Evolutionary conservation across 2,113 vertebrate species (phyloP).

Genomic region (Pelecanoides urinatrix): DNA sequence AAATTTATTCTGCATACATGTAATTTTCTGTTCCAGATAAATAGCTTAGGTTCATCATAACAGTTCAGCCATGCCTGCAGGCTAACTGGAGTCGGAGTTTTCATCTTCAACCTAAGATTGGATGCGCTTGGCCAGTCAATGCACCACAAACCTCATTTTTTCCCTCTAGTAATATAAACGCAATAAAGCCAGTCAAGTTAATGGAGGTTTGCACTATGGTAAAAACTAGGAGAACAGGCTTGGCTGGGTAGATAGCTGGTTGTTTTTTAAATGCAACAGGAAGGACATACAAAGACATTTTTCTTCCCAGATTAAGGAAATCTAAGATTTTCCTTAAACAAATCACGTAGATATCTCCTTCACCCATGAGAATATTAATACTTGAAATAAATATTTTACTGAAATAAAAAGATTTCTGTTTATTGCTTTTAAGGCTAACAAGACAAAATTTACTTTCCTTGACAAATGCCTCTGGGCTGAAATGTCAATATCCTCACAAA

Average conservation of each 20-base stretch:
- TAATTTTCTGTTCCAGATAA: slow-evolving; percentile 7
- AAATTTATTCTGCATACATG: not conserved
- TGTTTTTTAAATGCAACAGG: not conserved
- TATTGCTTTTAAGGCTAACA: not conserved
- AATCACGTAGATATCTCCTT: not conserved
- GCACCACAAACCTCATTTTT: not conserved
- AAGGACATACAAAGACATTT: not conserved
- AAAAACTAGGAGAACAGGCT: not conserved
- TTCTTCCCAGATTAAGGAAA: not conserved
- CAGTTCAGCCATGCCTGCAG: not conserved
- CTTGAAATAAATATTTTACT: not conserved
- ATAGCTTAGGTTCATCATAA: not conserved
- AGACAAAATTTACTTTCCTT: not conserved
- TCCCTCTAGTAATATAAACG: not conserved
- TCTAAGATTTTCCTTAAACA: not conserved
- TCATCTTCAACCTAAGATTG: slow-evolving; percentile 37
- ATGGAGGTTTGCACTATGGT: not conserved
- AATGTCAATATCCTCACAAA: not conserved
- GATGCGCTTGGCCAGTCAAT: slow-evolving; percentile 7
- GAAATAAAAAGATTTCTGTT: not conserved
- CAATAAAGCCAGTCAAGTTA: not conserved
- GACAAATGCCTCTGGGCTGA: not conserved
- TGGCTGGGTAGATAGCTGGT: not conserved
- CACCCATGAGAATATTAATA: not conserved
- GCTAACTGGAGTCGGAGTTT: not conserved